phyloP scores from a whole-genome alignment of 2,113 vertebrate genomes.

The Brachyhypopomus occidentalis region DNA sequence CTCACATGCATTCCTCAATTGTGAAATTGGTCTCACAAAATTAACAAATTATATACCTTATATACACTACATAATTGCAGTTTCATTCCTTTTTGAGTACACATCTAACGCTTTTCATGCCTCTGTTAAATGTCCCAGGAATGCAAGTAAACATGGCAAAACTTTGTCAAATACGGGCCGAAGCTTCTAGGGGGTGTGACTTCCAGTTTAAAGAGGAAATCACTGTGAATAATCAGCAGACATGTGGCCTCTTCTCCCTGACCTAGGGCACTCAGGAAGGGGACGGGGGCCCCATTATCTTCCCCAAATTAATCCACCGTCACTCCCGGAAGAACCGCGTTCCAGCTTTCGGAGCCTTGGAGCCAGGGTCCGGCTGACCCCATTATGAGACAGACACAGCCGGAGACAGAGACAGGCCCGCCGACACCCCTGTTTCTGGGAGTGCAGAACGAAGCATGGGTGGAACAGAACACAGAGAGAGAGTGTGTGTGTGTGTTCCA shows the following conservation, averaged over 20 bases:
- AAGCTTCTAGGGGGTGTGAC: slow-evolving; percentile 40
- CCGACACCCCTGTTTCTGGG: slow-evolving; percentile 10
- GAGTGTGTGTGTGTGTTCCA: neutral
- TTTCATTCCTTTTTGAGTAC: neutral
- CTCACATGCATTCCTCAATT: too few relatives aligned
- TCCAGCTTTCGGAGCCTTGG: slow-evolving; percentile 26
- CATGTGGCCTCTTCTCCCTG: slow-evolving; percentile 51
- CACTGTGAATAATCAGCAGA: slow-evolving; percentile 66
- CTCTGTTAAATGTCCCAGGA: neutral
- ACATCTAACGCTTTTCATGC: neutral
- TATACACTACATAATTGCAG: neutral
- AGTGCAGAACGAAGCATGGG: neutral
- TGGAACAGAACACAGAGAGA: neutral
- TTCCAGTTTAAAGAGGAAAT: slow-evolving; percentile 64
- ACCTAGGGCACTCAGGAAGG: slow-evolving; percentile 4
- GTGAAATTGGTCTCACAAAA: too few relatives aligned
- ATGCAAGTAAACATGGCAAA: neutral
- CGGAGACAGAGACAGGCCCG: neutral
- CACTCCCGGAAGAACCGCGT: slow-evolving; percentile 34
- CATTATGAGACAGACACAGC: slow-evolving; percentile 9
- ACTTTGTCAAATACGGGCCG: neutral
- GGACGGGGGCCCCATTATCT: slow-evolving; percentile 8
- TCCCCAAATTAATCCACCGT: slow-evolving; percentile 20
- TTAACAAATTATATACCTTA: too few relatives aligned
- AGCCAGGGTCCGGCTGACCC: slow-evolving; percentile 27